Evolutionary conservation across 1,140 invertebrate species (phyloP), one percentile per base, ranked within the genome.

Genomic region (Steinernema feltiae): DNA sequence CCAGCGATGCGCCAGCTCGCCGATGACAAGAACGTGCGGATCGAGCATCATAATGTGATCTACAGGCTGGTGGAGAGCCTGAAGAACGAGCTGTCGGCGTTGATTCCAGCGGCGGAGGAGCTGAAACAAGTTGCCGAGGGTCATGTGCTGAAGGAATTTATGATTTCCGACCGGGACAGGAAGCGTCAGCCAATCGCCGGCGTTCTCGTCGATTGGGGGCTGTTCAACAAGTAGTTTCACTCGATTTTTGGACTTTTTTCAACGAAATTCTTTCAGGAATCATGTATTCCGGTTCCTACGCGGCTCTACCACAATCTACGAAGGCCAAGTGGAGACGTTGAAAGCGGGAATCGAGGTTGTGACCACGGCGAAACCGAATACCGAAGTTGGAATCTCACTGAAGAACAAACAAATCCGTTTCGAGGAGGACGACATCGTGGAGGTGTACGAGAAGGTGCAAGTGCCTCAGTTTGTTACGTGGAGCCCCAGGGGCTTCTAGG

Each of bases 121-220:
- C 30, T 75, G 1, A 76, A 82, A 24, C 48, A 81, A 41, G 71
- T 86, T 7, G 84, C 80, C 29, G 82, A 84, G 71, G 84, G 84
- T 24, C 81, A 82, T 46, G 85, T 85, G 1, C 32, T 85, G 0
- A 82, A 83, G 32, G 80, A 86, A 69, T 85, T 86, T 71, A 30
- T 82, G 32, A 81, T 85, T 46, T 72, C 75, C 1, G 84, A 84
- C 73, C 31, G 84, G 21, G 70, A 41, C 21, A 71, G 80, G 46
- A 85, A 85, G 72, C 78, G 76, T 32, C 84, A 83, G 35, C 84
- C 84, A 18, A 77, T 85, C 48, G 84, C 84, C 21, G 84, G 84
- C 46, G 76, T 71, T 3, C 53, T 80, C 12, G 84, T 85, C 17
- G 80, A 86, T 76, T 85, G 80, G 80, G 85, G 85, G 12, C 31